These are phyloP conservation scores for Epizoanthus fatuus DNA, from an alignment of 92 coral and sea anemone species.

Conservation along the genomic window DNA sequence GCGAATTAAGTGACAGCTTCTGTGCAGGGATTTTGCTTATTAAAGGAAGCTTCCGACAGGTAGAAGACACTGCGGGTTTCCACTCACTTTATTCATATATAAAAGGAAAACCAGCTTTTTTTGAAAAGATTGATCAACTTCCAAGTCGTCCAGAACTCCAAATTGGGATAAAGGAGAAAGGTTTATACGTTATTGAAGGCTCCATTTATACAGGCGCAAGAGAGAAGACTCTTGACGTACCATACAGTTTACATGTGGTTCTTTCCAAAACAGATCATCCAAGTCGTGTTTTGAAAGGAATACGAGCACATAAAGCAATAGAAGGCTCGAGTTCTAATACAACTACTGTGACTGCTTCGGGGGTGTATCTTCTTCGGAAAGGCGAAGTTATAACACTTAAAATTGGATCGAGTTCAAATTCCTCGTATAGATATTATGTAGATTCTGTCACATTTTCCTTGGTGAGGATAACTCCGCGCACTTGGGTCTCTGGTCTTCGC, in stretches of 20 bases:
- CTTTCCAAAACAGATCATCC: neutral
- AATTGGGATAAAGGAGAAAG: constrained; percentile 5
- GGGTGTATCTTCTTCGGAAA: constrained; percentile 9
- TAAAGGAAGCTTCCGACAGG: neutral
- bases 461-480: constrained; percentile 25
- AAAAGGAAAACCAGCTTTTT: neutral
- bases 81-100: neutral
- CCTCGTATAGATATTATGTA: neutral
- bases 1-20: constrained; percentile 4
- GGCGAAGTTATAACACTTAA: constrained; percentile 4
- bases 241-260: neutral
- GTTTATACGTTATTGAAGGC: constrained; percentile 9
- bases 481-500: constrained; percentile 6
- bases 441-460: neutral
- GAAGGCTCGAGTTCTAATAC: neutral
- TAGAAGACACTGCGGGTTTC: neutral
- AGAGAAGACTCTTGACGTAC: neutral
- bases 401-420: neutral
- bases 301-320: neutral
- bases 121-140: neutral
- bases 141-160: neutral
- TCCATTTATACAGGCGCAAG: constrained; percentile 3
- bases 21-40: constrained; percentile 30
- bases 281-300: neutral
- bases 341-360: constrained; percentile 16